Base-by-base conservation (phyloP, 23 tunicate species). In the Styela plicata region DNA sequence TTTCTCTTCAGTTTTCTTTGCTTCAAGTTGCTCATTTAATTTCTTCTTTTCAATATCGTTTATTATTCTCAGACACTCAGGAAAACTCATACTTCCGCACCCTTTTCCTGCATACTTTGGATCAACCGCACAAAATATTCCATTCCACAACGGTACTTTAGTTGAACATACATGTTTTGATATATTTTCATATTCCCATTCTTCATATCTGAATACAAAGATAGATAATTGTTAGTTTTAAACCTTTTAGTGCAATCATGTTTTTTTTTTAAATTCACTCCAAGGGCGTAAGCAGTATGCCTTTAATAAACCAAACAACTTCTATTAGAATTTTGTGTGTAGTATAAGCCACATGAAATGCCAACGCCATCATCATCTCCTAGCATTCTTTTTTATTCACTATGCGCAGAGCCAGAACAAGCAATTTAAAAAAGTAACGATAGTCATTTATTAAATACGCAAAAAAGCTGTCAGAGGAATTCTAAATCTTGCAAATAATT, bases 101-200 rank as follows among this genome's bases (percentile, higher is more conserved):
- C 91, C 91, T 69, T 74, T 92, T 34, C 86, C 84, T 23, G 91
- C 73, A 57, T 87, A 83, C 34, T 74, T 52, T 0, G 97, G 97
- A 24, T 61, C 80, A 62, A 92, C 84, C 2, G 91, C 91, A 52
- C 97, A 92, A 34, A 92, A 92, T 3, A 92, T 44, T 33, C 91
- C 97, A 79, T 92, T 92, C 97, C 97, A 92, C 83, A 92, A 57
- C 53, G 97, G 91, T 65, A 86, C 70, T 69, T 87, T 66, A 53
- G 71, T 79, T 64, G 64, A 69, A 52, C 84, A 80, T 33, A 87
- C 62, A 52, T 84, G 69, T 10, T 84, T 68, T 31, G 61, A 25
- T 31, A 80, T 64, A 36, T 80, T 80, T 70, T 92, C 82, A 57
- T 76, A 44, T 74, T 92, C 97, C 97, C 97, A 92, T 17, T 90